Conservation (phyloP, 2,888 invertebrate species). For the Poecilobothrus nobilitatus region DNA sequence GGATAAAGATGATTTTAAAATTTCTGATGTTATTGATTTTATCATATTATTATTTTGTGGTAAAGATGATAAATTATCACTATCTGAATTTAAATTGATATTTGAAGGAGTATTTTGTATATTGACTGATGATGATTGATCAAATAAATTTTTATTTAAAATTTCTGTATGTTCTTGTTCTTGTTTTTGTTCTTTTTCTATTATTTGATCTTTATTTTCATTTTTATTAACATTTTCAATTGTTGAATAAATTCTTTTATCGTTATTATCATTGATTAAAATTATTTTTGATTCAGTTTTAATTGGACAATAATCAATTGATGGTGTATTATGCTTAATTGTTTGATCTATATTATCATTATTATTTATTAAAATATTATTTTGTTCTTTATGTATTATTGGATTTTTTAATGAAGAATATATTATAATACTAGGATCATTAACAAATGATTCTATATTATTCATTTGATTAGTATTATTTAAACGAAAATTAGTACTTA, state of each 20-base stretch:
- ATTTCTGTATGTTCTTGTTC: background rate
- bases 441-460: background rate
- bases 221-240: background rate
- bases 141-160: background rate
- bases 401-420: background rate
- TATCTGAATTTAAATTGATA: background rate
- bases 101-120: background rate
- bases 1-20: background rate
- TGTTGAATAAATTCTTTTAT: background rate
- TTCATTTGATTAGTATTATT: background rate
- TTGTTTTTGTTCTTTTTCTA: background rate
- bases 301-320: background rate
- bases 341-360: background rate
- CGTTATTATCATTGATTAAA: background rate
- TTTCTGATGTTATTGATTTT: background rate
- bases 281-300: background rate
- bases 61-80: slow-evolving; percentile 1
- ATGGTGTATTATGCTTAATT: background rate
- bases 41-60: background rate
- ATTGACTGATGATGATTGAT: background rate
- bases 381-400: background rate
- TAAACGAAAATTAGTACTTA: slow-evolving; percentile 8
- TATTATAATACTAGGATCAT: background rate
- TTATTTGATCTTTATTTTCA: background rate
- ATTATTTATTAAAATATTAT: background rate